These are phyloP conservation scores for Petrophora chlorosata DNA, from an alignment of 2,888 invertebrate species.

Conservation along the genomic window DNA sequence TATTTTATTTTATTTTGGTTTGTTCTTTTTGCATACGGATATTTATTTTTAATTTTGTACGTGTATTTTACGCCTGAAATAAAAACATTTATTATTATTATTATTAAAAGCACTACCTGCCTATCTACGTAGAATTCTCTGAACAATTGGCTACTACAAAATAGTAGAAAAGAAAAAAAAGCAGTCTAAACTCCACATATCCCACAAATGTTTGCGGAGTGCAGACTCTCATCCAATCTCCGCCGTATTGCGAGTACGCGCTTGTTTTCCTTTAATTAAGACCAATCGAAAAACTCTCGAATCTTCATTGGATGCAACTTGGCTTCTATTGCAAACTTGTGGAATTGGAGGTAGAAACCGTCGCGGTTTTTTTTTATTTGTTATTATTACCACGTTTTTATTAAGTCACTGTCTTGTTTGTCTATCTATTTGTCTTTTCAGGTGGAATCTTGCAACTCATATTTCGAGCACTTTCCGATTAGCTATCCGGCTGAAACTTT, in stretches of 20 bases:
- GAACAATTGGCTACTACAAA: not conserved
- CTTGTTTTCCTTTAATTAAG: constrained; percentile 65
- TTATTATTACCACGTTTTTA: too few relatives aligned
- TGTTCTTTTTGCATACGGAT: too few relatives aligned
- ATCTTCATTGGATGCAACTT: constrained; percentile 35
- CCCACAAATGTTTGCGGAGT: constrained; percentile 12
- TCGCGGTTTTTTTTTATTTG: not conserved
- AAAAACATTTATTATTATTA: too few relatives aligned
- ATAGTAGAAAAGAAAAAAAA: not conserved
- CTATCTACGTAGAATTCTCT: not conserved
- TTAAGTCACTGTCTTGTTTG: too few relatives aligned
- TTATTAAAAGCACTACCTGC: too few relatives aligned
- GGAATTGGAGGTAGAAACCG: constrained; percentile 1
- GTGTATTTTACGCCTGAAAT: too few relatives aligned
- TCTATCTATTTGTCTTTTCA: too few relatives aligned
- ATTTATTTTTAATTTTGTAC: too few relatives aligned
- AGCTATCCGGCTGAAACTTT: too few relatives aligned
- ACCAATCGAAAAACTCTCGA: constrained; percentile 55
- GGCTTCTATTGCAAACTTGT: constrained; percentile 24
- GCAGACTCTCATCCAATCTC: constrained; percentile 18
- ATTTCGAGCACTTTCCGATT: too few relatives aligned
- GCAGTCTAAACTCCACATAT: constrained; percentile 4
- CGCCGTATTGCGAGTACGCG: constrained; percentile 21
- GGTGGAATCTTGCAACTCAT: too few relatives aligned
- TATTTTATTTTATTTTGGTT: too few relatives aligned